Evolutionary conservation across 2,113 vertebrate species (phyloP).

Genomic region (Pelecanoides urinatrix): DNA sequence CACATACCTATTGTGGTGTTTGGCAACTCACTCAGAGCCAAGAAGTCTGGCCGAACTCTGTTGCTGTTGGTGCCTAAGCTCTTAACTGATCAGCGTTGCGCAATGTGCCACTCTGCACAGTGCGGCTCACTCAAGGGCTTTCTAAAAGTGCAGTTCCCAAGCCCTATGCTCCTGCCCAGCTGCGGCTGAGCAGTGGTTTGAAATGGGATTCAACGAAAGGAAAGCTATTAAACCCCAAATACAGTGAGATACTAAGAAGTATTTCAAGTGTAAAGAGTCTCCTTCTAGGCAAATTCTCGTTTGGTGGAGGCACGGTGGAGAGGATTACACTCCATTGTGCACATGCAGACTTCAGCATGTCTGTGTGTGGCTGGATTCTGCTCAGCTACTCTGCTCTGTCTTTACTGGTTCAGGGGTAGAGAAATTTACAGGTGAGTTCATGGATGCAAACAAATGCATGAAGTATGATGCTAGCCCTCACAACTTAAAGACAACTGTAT

Average conservation of each 20-base stretch:
- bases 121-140: rapidly evolving
- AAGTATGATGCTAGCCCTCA: neutral
- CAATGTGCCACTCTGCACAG: neutral
- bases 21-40: constrained; percentile 27
- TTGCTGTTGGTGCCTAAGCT: neutral
- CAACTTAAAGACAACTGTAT: neutral
- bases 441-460: neutral
- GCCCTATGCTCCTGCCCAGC: rapidly evolving
- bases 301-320: neutral
- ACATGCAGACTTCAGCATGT: rapidly evolving
- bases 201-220: neutral
- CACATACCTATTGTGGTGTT: constrained; percentile 27
- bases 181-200: rapidly evolving
- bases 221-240: neutral
- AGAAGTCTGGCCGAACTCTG: neutral
- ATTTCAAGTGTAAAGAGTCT: neutral
- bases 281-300: neutral
- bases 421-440: neutral
- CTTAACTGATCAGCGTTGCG: neutral
- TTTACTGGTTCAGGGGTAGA: neutral
- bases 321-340: rapidly evolving
- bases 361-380: neutral
- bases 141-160: neutral
- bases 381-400: neutral
- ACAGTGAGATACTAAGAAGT: neutral